These are phyloP conservation scores for Dorcus hopei DNA, from an alignment of 2,888 invertebrate genomes.

Conservation along the genomic window DNA sequence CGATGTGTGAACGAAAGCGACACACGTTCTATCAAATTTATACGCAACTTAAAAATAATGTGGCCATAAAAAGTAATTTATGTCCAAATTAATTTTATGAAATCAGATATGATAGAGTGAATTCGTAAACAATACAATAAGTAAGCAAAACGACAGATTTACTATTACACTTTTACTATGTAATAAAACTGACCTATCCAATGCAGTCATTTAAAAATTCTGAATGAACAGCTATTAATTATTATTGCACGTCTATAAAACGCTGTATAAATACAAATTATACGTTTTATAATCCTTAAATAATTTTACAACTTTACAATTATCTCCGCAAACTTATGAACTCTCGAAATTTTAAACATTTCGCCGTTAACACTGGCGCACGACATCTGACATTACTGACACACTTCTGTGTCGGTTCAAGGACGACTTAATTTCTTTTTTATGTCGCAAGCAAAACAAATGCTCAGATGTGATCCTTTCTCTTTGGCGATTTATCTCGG, in stretches of 20 bases:
- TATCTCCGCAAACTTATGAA: conserved; percentile 4
- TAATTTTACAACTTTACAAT: conserved; percentile 18
- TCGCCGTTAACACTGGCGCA: conserved; percentile 2
- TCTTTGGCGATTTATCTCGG: background rate
- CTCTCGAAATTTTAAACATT: conserved; percentile 5
- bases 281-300: conserved; percentile 26
- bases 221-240: conserved; percentile 45
- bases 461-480: background rate
- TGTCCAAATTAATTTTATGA: conserved; percentile 12
- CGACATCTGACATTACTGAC: conserved; percentile 16
- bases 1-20: no score
- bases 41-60: conserved; percentile 1
- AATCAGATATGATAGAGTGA: conserved; percentile 16
- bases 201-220: conserved; percentile 41
- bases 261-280: conserved; percentile 37
- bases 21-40: no score
- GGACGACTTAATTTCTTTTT: conserved; percentile 10
- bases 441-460: background rate
- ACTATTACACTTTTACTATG: conserved; percentile 47
- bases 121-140: conserved; percentile 14
- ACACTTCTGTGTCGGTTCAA: conserved; percentile 13
- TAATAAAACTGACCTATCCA: conserved; percentile 51
- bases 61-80: conserved; percentile 17
- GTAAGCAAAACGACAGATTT: conserved; percentile 29
- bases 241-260: conserved; percentile 40